phyloP scores from a whole-genome alignment of 2,797 vertebrate species.

The Triplophysa bombifrons region DNA sequence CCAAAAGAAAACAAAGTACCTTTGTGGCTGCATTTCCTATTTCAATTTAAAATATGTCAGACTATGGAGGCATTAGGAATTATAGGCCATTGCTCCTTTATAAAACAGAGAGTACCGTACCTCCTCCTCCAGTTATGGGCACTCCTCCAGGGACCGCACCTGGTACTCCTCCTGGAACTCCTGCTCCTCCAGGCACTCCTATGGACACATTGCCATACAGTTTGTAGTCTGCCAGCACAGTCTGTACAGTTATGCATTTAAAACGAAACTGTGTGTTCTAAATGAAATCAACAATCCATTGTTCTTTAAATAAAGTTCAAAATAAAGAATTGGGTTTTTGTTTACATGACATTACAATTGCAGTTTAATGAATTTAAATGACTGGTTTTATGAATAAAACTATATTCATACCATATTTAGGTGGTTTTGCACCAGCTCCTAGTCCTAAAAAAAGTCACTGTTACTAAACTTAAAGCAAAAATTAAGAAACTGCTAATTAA shows the following conservation, averaged over 20 bases:
- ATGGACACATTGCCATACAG: too few relatives aligned
- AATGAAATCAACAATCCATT: not conserved
- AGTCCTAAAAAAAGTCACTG: constrained; percentile 26
- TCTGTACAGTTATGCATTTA: too few relatives aligned
- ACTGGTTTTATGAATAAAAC: not conserved
- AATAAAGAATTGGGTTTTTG: not conserved
- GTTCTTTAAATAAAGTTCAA: not conserved
- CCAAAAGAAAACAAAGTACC: too few relatives aligned
- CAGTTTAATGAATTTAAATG: not conserved
- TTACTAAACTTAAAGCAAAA: not conserved
- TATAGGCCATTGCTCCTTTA: too few relatives aligned
- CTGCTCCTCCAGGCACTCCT: constrained; percentile 53
- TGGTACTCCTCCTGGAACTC: constrained; percentile 8
- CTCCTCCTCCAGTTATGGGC: constrained; percentile 9
- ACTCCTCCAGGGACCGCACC: not conserved
- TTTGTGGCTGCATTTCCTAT: too few relatives aligned
- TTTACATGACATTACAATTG: not conserved
- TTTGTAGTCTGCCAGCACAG: too few relatives aligned
- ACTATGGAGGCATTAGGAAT: too few relatives aligned
- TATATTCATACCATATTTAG: constrained; percentile 39
- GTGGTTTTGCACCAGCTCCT: constrained; percentile 29
- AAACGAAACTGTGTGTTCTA: too few relatives aligned
- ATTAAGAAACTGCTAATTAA: not conserved
- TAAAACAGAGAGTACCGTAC: not conserved
- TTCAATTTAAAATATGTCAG: too few relatives aligned